Base-by-base conservation (phyloP, 2,113 vertebrate genomes). In the Puntigrus tetrazona region DNA sequence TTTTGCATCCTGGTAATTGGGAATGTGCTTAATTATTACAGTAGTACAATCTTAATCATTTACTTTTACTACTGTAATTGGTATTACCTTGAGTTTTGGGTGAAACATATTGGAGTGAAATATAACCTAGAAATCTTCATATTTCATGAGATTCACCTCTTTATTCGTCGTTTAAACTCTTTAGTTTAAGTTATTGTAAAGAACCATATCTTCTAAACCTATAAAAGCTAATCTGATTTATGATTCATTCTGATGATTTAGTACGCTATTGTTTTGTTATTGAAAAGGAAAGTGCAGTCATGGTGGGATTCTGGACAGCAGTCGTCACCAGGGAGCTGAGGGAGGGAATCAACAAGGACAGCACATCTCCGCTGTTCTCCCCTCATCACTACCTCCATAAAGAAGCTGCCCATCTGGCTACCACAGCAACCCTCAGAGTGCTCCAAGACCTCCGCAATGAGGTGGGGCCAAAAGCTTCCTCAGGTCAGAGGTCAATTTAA, bases 291-390 rank as follows among this genome's bases (percentile, higher is more conserved):
- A 97, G 89, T 97, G 96, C 79, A 97, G 96, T 88, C 96, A 97
- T 0, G 96, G 96, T 13, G 96, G 96, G 20, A 88, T 92, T 67
- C 89, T 96, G 86, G 96, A 97, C 91, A 92, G 85, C 50, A 96
- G 96, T 84, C 91, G 93, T 65, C 67, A 87, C 59, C 85, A 84
- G 47, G 92, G 89, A 0, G 95, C 96, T 16, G 93, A 89, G 76
- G 96, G 96, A 3, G 96, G n/a, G 96, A 78, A 96, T 96, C 90
- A 97, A 96, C 90, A 97, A 97, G 84, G 96, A 97, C 85, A 97
- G 95, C 88, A 94, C 93, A 0, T 95, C 94, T 1, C 90, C 92
- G 0, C 3, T 95, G 29, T 96, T 96, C 90, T 97, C 96, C 41
- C 96, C 96, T 0, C 96, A 96, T 86, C 94, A 96, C 84, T 91